Evolutionary conservation across 2,888 invertebrate species (phyloP), one percentile per base, ranked within the genome.

Genomic region (Hydrotaea diabolus): DNA sequence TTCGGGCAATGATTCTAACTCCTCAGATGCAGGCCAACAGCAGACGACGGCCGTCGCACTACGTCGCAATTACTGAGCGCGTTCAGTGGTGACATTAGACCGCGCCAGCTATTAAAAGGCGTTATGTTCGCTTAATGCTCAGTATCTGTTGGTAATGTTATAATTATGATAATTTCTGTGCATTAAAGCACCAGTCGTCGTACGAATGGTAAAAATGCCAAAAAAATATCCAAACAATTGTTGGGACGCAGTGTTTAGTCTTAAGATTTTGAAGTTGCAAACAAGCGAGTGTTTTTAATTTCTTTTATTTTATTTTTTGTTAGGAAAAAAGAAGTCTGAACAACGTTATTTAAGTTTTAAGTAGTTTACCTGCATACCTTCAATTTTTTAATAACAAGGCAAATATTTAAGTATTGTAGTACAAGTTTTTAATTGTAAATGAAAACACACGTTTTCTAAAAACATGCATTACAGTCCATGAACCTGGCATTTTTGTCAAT

Each of bases 141-240:
- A 72, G 73, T 86, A 83, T 88, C 90, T 90, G 90, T 80, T 87
- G 85, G 83, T 90, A 90, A 90, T 89, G 89, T 87, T 88, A 89
- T 89, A 89, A 89, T 89, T 90, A 90, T 90, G 90, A 86, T 88
- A 90, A 90, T 90, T 89, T 87, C 75, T 83, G 81, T 75, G 78
- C 80, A 82, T 81, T 85, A 76, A 85, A 79, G 74, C 77, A 76
- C 84, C 74, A 77, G 78, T 57, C 59, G 13, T 26, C 13, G 7
- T 43, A 19, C 9, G 21, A 66, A 66, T 19, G 13, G 19, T 19
- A 8, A 43, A 66, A 36, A 64, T 64, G 64, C 36, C 62, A 62
- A 62, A 53, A n/a, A 53, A 62, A 62, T 62, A 31, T 17, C 23
- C 17, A 57, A 21, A 57, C 57, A 57, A 57, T 57, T 57, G 57